Base-by-base conservation (phyloP, 2,113 vertebrate species). In the Pterocles burchelli region DNA sequence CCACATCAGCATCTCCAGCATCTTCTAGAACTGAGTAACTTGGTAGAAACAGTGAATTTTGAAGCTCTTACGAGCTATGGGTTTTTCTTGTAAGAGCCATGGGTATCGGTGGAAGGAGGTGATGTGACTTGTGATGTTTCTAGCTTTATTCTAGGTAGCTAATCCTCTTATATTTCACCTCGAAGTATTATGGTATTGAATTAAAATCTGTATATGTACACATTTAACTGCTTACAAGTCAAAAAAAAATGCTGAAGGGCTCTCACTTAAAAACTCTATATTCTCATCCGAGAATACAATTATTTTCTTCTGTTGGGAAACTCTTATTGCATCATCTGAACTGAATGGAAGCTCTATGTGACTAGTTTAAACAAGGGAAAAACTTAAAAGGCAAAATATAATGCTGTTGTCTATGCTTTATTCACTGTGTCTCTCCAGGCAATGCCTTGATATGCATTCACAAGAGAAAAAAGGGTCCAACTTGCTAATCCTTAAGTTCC, bases 401-500 rank as follows among this genome's bases (percentile, higher is more conserved):
- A 88, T 70, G 55, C 41, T 54, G 28, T 57, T 83, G 54, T 41
- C 90, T 90, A 16, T 3, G 8, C 18, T 91, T 94, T 83, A 77
- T 86, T 90, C 49, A 62, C 31, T 61, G 3, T 52, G 28, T 88
- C 20, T 94, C 88, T 92, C 41, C 75, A 73, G 83, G 68, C 83
- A 77, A 63, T 71, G 79, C 51, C 88, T 95, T 92, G 55, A 83
- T 92, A 93, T 33, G 54, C 59, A 62, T 36, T 90, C 43, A 34
- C 26, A 66, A 88, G 46, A 8, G 61, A 82, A 85, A 94, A 52
- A 78, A 67, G 19, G 25, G 71, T 85, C 85, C 41, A 58, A 7
- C 8, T 90, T 88, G 59, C 72, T 94, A 95, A 97, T 96, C 88
- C 72, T 88, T 65, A 76, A 76, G 6, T 88, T 94, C 82, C 54